Base-by-base conservation (phyloP, 53 echinoderm and acorn worm genomes). In the Stichopus horrens region DNA sequence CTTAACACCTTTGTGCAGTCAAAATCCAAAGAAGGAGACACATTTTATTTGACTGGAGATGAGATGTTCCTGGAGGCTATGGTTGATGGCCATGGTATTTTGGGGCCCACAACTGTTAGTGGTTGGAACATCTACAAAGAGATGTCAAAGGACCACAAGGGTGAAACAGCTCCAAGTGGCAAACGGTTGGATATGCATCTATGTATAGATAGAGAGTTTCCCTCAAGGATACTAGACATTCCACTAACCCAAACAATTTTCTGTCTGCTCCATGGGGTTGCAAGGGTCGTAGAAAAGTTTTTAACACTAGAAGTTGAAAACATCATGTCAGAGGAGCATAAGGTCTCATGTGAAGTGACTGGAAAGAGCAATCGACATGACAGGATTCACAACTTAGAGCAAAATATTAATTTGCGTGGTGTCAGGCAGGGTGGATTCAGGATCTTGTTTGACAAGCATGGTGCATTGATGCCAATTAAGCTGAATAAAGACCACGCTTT, bases 81-180 rank as follows among this genome's bases (percentile, higher is more conserved):
- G 19, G 83, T 95, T 11, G 92, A 95, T 93, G 93, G 93, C 7
- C 63, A 65, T 23, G 85, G 77, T 59, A 76, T 75, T 52, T 87
- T 95, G 6, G 76, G 91, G 8, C 95, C 95, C 6, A 88, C 79
- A 18, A 87, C 86, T 7, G 86, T 88, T 11, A 86, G 53, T 21
- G 95, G 95, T 0, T 95, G 95, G 95, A 93, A 93, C 74, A 89
- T 95, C 20, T 95, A 95, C 77, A 78, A 87, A 14, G 57, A 58
- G 73, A 58, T 52, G 5, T 73, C 91, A 54, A 93, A 95, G 65
- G 52, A 23, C 19, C 76, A 85, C 63, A 92, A 89, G 4, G 87
- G 79, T 0, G 1, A 86, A 74, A n/a, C 22, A 6, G 74, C 7
- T 74, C 19, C 16, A 6, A 22, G 6, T 74, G 74, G 74, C 5